A percentile compares a stretch with the other conserved stretches of the same genome.
phyloP scores from a whole-genome alignment of 2,888 invertebrate species.

The Protula sp. region DNA sequence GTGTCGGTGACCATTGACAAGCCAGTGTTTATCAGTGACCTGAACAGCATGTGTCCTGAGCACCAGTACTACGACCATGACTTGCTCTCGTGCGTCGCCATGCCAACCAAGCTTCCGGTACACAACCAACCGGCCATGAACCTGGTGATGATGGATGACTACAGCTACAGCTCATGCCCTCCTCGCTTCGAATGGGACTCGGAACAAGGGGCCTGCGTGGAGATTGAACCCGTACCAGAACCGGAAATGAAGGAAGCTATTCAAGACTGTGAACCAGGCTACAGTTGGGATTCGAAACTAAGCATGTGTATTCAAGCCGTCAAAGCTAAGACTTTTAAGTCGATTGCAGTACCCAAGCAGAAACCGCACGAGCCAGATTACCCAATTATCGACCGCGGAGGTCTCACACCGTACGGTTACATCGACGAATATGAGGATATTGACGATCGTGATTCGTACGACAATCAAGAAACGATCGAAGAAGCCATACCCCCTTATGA shows the following conservation, averaged over 20 bases:
- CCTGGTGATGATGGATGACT: neutral
- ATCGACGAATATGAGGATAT: no score
- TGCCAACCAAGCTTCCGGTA: neutral
- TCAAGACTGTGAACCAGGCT: neutral
- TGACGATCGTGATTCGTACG: no score
- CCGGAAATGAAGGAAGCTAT: neutral
- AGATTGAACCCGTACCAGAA: neutral
- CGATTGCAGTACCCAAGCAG: no score
- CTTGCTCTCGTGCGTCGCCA: neutral
- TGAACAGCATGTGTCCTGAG: neutral
- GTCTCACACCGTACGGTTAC: neutral
- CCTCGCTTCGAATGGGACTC: neutral
- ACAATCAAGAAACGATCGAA: neutral
- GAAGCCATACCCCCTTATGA: neutral
- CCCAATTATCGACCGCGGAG: neutral
- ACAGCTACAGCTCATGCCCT: neutral
- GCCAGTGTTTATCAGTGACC: neutral
- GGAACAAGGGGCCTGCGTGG: neutral
- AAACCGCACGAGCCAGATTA: neutral
- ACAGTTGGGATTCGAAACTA: neutral
- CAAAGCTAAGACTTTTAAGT: neutral
- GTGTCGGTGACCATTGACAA: neutral
- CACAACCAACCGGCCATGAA: neutral
- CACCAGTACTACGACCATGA: neutral
- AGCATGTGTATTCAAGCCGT: constrained; percentile 4